Evolutionary conservation across 2,113 vertebrate species (phyloP).

Genomic region (Todiramphus chloris): DNA sequence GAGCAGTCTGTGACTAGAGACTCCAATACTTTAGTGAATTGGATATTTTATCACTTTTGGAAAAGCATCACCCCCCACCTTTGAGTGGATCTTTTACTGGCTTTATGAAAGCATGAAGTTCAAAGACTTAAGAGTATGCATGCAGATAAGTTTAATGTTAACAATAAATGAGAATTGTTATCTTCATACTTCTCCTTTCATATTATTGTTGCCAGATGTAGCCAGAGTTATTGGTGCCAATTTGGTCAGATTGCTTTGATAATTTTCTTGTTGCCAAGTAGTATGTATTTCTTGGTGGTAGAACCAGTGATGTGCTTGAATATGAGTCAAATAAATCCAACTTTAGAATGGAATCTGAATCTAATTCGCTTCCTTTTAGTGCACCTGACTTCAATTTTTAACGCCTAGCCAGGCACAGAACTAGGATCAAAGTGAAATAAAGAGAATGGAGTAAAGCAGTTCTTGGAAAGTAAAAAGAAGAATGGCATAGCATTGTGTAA

Average conservation of each 20-base stretch:
- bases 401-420: slow-evolving; percentile 3
- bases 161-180: slow-evolving; percentile 62
- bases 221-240: not conserved
- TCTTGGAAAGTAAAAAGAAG: slow-evolving; percentile 36
- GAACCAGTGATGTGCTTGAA: slow-evolving; percentile 38
- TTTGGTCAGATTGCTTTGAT: slow-evolving; percentile 64
- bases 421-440: slow-evolving; percentile 53
- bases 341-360: slow-evolving; percentile 56
- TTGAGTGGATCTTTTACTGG: not conserved
- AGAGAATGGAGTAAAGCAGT: not conserved
- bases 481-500: not conserved
- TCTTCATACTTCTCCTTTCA: slow-evolving; percentile 26
- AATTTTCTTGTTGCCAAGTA: slow-evolving; percentile 51
- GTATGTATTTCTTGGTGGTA: slow-evolving; percentile 46
- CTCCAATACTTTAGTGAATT: not conserved
- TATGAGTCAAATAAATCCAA: slow-evolving; percentile 8
- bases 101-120: slow-evolving; percentile 26
- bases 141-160: slow-evolving; percentile 44
- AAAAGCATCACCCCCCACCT: slow-evolving; percentile 21
- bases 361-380: slow-evolving; percentile 43
- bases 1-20: not conserved
- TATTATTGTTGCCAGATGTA: slow-evolving; percentile 59
- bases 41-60: not conserved
- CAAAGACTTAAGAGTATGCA: not conserved
- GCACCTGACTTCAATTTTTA: slow-evolving; percentile 67